Evolutionary conservation across 2,113 vertebrate genomes (phyloP), one percentile per base, ranked within the genome.

Genomic region (Balaeniceps rex): DNA sequence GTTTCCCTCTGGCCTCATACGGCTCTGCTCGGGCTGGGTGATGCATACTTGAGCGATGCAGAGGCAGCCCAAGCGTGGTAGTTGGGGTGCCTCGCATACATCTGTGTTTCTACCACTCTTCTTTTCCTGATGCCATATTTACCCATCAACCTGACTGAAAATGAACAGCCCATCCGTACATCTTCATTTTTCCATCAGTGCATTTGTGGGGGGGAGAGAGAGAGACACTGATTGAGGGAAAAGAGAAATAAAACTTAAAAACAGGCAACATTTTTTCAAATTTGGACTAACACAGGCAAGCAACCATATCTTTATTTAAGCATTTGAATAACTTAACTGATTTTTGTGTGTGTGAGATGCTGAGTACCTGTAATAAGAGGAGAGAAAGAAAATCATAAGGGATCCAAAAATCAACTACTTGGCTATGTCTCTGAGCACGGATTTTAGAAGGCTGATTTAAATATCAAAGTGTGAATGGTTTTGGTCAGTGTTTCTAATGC

Each of bases 1-100:
- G 54, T 97, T 97, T 94, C 93, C 91, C 90, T 88, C 83, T 79
- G 84, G 94, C 94, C 81, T 95, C 95, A 78, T 91, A 86, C n/a
- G 12, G 94, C 92, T 96, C 78, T 94, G 85, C 91, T 95, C 63
- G 87, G 81, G 82, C 80, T 80, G 87, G 74, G n/a, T 74, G 92
- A 87, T 93, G 88, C 89, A 93, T 93, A 74, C 90, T 95, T 90
- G 85, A 96, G 94, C 63, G 84, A 92, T 83, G 82, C 87, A 94
- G 92, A 96, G 93, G 92, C 96, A 96, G 87, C 96, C 83, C 70
- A 95, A 95, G 94, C 6, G 28, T 4, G 57, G 47, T 87, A 86
- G 80, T 69, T 78, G 76, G 87, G 81, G 88, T 85, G 81, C 75
- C 66, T 95, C 84, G 66, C 0, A 10, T 78, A 94, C 58, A 87